Percentiles rank a stretch among this genome's conserved stretches.
phyloP scores from a whole-genome alignment of 1,140 invertebrate genomes.

The Atta texana region DNA sequence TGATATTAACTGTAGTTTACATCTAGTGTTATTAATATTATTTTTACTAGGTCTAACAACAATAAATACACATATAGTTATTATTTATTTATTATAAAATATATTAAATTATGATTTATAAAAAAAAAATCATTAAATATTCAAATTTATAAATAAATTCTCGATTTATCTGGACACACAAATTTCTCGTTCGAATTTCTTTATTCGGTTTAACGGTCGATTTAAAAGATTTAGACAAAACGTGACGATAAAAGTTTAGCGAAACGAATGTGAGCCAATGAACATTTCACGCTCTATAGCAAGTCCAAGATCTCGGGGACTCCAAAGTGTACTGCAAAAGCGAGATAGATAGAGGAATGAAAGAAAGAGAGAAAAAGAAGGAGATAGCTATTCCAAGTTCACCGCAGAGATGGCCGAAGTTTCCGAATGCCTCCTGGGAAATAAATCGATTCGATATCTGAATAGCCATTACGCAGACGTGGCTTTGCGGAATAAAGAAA shows the following conservation, averaged over 20 bases:
- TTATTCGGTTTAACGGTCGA: constrained; percentile 32
- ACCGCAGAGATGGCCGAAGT: constrained; percentile 65
- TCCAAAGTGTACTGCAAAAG: constrained; percentile 16
- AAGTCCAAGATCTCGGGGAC: constrained; percentile 1
- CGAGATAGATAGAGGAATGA: constrained; percentile 35
- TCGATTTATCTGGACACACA: not conserved
- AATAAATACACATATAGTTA: not conserved
- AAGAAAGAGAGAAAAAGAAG: constrained; percentile 40
- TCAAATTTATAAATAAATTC: constrained; percentile 34
- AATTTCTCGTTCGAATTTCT: constrained; percentile 29
- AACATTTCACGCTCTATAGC: constrained; percentile 43
- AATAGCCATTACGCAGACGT: constrained; percentile 79
- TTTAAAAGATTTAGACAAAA: constrained; percentile 48
- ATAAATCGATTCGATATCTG: constrained; percentile 81
- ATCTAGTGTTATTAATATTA: not conserved
- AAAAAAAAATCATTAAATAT: not conserved
- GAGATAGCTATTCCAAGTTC: constrained; percentile 54
- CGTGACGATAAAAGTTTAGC: constrained; percentile 49
- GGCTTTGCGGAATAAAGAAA: constrained; percentile 59
- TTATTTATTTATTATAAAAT: constrained; percentile 8
- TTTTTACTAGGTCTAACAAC: not conserved
- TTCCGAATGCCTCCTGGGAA: constrained; percentile 73
- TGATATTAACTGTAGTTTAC: not conserved
- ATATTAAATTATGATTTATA: not conserved
- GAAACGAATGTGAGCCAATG: constrained; percentile 55